Conservation (phyloP, 2,113 vertebrate species). For the Micromys minutus region DNA sequence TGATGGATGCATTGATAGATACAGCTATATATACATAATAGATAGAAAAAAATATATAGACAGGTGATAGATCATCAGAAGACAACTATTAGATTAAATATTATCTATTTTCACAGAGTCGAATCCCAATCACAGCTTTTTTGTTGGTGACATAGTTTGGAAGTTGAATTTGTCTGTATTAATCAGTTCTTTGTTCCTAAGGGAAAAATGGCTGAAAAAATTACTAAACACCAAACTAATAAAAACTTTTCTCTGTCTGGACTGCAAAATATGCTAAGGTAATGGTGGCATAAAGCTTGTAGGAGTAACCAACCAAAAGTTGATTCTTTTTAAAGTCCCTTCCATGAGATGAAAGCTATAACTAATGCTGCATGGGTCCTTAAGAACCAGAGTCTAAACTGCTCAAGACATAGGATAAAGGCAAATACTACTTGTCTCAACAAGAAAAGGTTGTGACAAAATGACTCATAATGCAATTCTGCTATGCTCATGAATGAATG, state of each 20-base stretch:
- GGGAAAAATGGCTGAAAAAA: not conserved
- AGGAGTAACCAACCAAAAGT: not conserved
- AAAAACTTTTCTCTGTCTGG: not conserved
- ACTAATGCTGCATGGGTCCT: not conserved
- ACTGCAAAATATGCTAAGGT: not conserved
- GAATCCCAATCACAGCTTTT: not conserved
- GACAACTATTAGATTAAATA: not conserved
- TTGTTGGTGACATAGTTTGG: not conserved
- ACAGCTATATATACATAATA: not conserved
- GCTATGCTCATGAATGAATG: not conserved
- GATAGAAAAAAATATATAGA: not conserved
- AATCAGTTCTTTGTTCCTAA: not conserved
- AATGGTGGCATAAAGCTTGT: not conserved
- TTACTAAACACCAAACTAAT: not conserved
- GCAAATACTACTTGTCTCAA: not conserved
- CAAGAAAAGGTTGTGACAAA: not conserved
- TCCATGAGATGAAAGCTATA: not conserved
- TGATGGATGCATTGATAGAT: not conserved
- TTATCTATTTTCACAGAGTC: not conserved
- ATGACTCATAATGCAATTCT: not conserved
- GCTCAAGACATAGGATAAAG: not conserved
- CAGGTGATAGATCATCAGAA: too few relatives aligned
- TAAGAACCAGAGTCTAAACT: not conserved
- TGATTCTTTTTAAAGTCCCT: not conserved
- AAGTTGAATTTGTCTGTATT: not conserved